These are phyloP conservation scores for Calypte anna DNA, from an alignment of 2,113 vertebrate genomes.

Conservation along the genomic window DNA sequence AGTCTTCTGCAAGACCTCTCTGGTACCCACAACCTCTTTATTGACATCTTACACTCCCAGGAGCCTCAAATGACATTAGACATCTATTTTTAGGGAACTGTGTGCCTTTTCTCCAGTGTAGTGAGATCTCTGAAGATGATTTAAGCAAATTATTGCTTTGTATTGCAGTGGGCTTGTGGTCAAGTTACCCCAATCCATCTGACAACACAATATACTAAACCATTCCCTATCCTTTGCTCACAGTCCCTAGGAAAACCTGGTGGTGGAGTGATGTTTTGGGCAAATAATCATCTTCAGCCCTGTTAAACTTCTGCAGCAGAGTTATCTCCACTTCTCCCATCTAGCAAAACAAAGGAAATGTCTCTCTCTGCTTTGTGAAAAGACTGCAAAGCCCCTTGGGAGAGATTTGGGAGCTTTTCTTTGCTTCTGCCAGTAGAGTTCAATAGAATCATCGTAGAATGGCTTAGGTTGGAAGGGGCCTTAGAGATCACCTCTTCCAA, in stretches of 20 bases:
- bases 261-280: not conserved
- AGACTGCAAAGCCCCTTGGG: not conserved
- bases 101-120: not conserved
- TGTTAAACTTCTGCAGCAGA: not conserved
- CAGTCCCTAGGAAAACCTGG: not conserved
- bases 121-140: not conserved
- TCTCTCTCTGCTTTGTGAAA: not conserved
- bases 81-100: not conserved
- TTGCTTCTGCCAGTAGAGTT: not conserved
- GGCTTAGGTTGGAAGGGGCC: no score
- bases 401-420: not conserved
- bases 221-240: not conserved
- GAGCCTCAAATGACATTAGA: accelerated
- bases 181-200: not conserved
- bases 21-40: not conserved
- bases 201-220: not conserved
- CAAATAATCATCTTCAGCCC: not conserved
- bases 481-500: no score
- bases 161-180: not conserved
- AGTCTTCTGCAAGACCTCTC: not conserved
- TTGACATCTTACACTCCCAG: not conserved
- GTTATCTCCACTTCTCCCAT: no score
- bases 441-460: no score
- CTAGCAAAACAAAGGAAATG: not conserved
- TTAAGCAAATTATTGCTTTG: not conserved